phyloP scores from a whole-genome alignment of 1,140 invertebrate genomes.

The Elysia chlorotica region DNA sequence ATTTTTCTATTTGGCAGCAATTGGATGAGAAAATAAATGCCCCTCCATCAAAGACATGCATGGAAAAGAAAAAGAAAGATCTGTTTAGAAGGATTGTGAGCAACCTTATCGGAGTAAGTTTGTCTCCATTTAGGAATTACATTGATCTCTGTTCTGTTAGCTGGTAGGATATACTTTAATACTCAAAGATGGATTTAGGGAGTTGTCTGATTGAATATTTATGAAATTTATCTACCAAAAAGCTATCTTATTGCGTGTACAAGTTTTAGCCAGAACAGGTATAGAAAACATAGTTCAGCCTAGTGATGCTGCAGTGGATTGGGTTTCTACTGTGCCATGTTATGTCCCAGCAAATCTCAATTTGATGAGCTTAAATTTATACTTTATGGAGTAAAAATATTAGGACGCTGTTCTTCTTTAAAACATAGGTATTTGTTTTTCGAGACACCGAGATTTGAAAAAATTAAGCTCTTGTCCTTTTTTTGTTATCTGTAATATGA shows the following conservation, averaged over 20 bases:
- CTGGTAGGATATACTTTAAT: not conserved
- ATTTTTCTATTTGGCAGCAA: slow-evolving; percentile 58
- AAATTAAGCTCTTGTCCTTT: not conserved
- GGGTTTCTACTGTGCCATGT: no score
- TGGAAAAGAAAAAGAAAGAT: slow-evolving; percentile 88
- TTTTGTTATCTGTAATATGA: no score
- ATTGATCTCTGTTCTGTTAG: not conserved
- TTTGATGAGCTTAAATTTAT: no score
- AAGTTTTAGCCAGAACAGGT: no score
- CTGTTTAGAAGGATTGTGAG: slow-evolving; percentile 86
- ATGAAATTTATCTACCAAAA: not conserved
- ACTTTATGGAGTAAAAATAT: no score
- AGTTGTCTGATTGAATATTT: not conserved
- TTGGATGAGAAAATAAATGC: slow-evolving; percentile 81
- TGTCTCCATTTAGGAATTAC: not conserved
- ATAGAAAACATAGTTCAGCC: no score
- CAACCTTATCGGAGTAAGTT: slow-evolving; percentile 67
- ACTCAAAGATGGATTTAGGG: not conserved
- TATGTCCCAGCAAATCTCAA: no score
- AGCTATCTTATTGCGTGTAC: not conserved
- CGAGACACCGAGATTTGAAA: no score
- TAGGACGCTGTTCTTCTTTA: not conserved
- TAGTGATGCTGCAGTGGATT: no score
- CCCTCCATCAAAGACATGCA: slow-evolving; percentile 54
- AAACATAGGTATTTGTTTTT: not conserved